Evolutionary conservation across 2,797 vertebrate species (phyloP).

Genomic region (Danio kyathit): DNA sequence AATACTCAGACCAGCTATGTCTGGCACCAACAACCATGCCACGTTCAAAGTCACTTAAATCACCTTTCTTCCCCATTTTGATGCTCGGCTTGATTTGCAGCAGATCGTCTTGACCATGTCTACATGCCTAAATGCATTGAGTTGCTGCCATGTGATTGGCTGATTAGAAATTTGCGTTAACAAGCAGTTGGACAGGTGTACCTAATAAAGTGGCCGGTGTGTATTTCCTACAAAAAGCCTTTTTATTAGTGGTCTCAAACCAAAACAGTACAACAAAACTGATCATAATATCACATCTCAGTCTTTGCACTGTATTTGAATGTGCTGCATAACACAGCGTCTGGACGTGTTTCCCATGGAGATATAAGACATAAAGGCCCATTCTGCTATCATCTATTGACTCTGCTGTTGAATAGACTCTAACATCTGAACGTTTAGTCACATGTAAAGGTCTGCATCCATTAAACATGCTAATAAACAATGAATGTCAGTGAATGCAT

Average conservation of each 20-base stretch:
- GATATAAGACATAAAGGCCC: background rate
- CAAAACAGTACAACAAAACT: background rate
- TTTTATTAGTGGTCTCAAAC: background rate
- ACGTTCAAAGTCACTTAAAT: no score
- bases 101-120: no score
- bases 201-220: no score
- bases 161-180: no score
- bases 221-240: background rate
- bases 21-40: no score
- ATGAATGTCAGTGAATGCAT: background rate
- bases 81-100: no score
- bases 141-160: no score
- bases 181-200: no score
- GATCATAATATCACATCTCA: background rate
- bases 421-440: background rate
- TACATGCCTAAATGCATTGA: no score
- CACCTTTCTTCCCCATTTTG: no score
- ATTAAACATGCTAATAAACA: constrained; percentile 7
- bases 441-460: background rate
- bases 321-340: background rate
- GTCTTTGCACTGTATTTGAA: background rate
- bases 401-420: background rate
- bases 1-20: no score
- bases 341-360: background rate
- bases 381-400: background rate